Percentiles rank a stretch among this genome's conserved stretches.
Evolutionary conservation across 2,888 invertebrate genomes (phyloP).

Genomic region (Chironomus tentans): DNA sequence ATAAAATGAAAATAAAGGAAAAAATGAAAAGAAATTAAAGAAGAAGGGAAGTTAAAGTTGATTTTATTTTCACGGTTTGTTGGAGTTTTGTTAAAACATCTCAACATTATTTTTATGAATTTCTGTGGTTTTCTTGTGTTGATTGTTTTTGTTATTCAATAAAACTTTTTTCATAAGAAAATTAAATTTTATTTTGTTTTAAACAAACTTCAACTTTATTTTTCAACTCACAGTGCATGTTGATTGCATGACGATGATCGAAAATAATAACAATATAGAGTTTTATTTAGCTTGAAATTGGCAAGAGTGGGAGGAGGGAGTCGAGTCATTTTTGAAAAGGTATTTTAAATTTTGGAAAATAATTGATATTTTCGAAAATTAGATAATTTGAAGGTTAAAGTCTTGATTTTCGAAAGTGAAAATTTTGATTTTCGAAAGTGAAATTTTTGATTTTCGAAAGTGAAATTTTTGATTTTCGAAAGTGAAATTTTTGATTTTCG

Average conservation of each 20-base stretch:
- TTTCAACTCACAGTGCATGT: conserved; percentile 25
- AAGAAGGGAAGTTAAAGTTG: conserved; percentile 21
- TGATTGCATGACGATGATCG: background rate
- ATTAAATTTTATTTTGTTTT: background rate
- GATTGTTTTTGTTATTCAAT: background rate
- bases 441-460: background rate
- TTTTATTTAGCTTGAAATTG: too few relatives aligned
- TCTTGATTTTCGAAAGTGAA: background rate
- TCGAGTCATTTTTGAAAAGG: too few relatives aligned
- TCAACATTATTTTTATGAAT: background rate
- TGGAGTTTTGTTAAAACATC: background rate
- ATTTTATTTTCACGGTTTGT: conserved; percentile 23
- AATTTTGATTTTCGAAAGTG: background rate
- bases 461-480: too few relatives aligned
- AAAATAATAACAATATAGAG: too few relatives aligned
- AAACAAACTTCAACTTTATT: background rate
- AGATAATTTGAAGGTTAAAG: too few relatives aligned
- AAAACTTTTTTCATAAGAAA: background rate
- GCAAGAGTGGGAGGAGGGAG: too few relatives aligned
- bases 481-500: background rate
- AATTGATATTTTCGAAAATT: background rate
- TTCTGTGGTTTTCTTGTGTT: background rate
- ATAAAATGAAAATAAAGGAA: background rate
- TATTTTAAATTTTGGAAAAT: too few relatives aligned
- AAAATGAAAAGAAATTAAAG: background rate